phyloP scores from a whole-genome alignment of 2,113 vertebrate species.

The Protobothrops mucrosquamatus region DNA sequence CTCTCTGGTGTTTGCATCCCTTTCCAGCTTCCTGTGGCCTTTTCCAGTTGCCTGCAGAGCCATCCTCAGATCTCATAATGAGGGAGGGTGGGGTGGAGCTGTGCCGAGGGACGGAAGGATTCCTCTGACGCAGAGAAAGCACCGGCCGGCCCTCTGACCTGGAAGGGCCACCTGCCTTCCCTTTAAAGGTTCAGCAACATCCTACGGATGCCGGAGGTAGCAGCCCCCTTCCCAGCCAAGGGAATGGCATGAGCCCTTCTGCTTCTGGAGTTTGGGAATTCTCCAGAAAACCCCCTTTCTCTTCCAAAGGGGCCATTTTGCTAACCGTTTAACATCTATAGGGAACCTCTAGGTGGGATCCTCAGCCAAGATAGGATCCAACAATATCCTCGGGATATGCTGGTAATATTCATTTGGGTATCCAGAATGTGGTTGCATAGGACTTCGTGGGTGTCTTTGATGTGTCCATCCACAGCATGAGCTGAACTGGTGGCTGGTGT shows the following conservation, averaged over 20 bases:
- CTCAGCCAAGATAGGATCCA: background rate
- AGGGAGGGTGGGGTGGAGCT: background rate
- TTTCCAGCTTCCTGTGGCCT: background rate
- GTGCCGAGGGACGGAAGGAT: constrained; percentile 26
- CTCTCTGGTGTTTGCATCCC: background rate
- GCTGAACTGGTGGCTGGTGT: background rate
- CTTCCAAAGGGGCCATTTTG: background rate
- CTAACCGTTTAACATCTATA: background rate
- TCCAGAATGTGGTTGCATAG: background rate
- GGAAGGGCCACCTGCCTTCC: background rate
- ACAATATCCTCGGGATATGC: background rate
- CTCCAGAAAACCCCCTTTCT: background rate
- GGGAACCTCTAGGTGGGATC: background rate
- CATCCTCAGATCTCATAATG: constrained; percentile 4
- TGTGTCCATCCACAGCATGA: background rate
- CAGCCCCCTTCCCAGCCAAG: background rate
- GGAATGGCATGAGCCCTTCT: background rate
- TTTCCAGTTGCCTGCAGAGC: background rate
- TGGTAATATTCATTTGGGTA: background rate
- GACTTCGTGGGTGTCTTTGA: background rate
- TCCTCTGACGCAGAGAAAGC: constrained; percentile 9
- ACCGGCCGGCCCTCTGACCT: background rate
- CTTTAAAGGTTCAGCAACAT: background rate
- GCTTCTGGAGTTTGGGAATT: background rate
- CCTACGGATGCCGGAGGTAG: background rate